These are phyloP conservation scores for Macrostomum lignano DNA, from an alignment of 1,140 invertebrate species.

Conservation along the genomic window DNA sequence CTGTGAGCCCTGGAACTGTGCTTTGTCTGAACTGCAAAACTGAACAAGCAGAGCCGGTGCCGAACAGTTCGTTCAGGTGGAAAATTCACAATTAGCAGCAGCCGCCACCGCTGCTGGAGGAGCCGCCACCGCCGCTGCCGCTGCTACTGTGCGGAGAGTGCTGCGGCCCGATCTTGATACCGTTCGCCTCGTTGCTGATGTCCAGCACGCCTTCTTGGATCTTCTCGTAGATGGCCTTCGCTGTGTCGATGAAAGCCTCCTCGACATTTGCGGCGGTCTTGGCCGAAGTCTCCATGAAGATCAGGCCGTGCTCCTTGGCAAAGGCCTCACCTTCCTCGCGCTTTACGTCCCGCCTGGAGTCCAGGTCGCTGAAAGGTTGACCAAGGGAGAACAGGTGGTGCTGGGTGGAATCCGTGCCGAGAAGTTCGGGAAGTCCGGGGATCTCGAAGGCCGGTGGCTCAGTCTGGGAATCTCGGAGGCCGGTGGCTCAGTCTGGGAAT, in stretches of 20 bases:
- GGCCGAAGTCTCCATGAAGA: constrained; percentile 99
- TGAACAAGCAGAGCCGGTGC: no score
- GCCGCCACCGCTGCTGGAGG: background rate
- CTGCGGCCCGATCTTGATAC: constrained; percentile 94
- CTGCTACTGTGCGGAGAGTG: constrained; percentile 65
- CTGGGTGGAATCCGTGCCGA: no score
- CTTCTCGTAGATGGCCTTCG: constrained; percentile 68
- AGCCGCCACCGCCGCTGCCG: constrained; percentile 1
- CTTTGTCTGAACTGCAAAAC: no score
- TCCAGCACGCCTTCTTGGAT: constrained; percentile 3
- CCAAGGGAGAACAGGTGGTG: no score
- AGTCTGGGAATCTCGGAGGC: no score
- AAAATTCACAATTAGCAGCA: no score
- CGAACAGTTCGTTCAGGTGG: no score
- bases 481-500: no score
- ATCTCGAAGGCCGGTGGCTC: no score
- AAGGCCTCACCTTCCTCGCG: constrained; percentile 96
- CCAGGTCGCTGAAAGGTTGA: no score
- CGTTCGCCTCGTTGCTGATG: constrained; percentile 37
- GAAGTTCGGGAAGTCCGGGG: no score
- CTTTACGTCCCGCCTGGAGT: constrained; percentile 80
- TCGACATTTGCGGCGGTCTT: constrained; percentile 98
- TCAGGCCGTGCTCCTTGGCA: constrained; percentile 83
- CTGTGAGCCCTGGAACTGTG: no score
- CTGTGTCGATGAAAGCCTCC: constrained; percentile 93